phyloP scores from a whole-genome alignment of 2,797 vertebrate genomes.

The Pyrrhura leucotis region DNA sequence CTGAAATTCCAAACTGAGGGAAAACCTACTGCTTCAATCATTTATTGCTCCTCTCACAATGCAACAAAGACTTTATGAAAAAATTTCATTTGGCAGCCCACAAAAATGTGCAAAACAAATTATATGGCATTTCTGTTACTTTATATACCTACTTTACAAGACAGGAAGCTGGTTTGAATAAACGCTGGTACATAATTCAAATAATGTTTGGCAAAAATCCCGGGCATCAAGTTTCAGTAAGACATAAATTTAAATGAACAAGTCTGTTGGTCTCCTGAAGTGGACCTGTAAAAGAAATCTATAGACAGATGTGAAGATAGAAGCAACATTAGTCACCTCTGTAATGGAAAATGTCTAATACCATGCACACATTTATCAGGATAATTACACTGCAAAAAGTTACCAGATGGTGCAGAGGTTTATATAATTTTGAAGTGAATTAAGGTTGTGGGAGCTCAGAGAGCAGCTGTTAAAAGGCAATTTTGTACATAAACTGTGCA shows the following conservation, averaged over 20 bases:
- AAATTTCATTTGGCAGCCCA: not conserved
- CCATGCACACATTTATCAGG: constrained; percentile 56
- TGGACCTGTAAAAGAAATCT: constrained; percentile 26
- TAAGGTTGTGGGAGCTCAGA: constrained; percentile 46
- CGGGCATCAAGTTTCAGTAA: not conserved
- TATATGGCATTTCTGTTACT: not conserved
- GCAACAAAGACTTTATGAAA: not conserved
- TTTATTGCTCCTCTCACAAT: not conserved
- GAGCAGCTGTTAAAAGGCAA: constrained; percentile 58
- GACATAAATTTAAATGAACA: constrained; percentile 18
- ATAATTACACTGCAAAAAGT: constrained; percentile 59
- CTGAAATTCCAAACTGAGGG: not conserved
- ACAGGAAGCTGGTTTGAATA: not conserved
- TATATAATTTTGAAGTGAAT: constrained; percentile 58
- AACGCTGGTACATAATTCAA: not conserved
- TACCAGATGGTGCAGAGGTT: constrained; percentile 64
- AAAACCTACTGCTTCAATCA: not conserved
- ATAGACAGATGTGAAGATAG: constrained; percentile 33
- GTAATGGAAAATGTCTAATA: constrained; percentile 51
- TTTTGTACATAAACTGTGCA: constrained; percentile 54
- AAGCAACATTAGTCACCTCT: constrained; percentile 40
- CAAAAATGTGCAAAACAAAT: not conserved
- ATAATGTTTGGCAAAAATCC: not conserved
- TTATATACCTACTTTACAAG: not conserved
- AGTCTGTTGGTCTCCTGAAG: not conserved